Percentiles rank a stretch among this genome's conserved stretches.
These are phyloP conservation scores for Pantelozetes paolii DNA, from an alignment of 2,888 invertebrate species.

Conservation along the genomic window DNA sequence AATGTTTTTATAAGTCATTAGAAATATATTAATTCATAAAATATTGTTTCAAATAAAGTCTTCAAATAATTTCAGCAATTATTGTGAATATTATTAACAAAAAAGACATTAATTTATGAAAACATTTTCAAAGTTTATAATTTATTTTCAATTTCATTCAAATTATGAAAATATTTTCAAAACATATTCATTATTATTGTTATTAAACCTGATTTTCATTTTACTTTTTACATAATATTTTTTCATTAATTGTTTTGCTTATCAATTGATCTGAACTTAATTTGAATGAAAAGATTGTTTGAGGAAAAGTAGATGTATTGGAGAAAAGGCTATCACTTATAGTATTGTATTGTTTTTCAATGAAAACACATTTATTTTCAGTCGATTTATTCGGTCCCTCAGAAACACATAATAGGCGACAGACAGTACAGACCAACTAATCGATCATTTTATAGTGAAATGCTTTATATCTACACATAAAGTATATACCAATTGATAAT, in stretches of 20 bases:
- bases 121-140: no score
- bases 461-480: background rate
- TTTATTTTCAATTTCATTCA: no score
- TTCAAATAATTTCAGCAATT: no score
- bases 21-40: no score
- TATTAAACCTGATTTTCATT: no score
- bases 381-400: conserved; percentile 10
- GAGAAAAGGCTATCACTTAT: background rate
- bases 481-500: background rate
- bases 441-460: conserved; percentile 18
- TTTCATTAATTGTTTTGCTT: background rate
- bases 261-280: conserved; percentile 9
- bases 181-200: no score
- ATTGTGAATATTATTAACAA: no score
- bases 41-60: no score
- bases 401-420: conserved; percentile 19
- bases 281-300: background rate
- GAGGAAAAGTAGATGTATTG: background rate
- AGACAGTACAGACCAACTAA: conserved; percentile 26
- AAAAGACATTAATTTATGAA: no score
- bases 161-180: no score
- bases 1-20: no score
- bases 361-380: conserved; percentile 14
- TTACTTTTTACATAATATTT: no score
- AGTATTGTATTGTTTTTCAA: background rate